These are phyloP conservation scores for Helicolenus hilgendorfi DNA, from an alignment of 2,797 vertebrate genomes.

Conservation along the genomic window DNA sequence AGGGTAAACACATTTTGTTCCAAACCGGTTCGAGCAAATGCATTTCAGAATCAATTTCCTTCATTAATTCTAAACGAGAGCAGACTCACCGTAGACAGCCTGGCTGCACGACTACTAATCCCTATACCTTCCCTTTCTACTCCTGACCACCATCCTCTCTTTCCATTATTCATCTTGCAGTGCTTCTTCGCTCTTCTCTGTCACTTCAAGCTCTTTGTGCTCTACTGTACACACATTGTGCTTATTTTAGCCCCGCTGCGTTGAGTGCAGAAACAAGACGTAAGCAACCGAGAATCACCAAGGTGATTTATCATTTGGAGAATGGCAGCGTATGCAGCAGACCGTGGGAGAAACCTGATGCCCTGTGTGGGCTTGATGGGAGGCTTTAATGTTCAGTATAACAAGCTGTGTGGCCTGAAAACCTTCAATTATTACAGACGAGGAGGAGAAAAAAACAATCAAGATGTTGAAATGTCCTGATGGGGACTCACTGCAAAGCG, in stretches of 20 bases:
- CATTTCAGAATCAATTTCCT: slow-evolving; percentile 57
- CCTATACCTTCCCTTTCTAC: slow-evolving; percentile 17
- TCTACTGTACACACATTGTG: slow-evolving; percentile 38
- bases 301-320: slow-evolving; percentile 63
- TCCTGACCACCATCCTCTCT: slow-evolving; percentile 18
- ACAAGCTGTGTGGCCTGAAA: slow-evolving; percentile 40
- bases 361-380: slow-evolving; percentile 47
- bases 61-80: slow-evolving; percentile 58
- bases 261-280: slow-evolving; percentile 34
- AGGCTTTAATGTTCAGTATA: slow-evolving; percentile 40
- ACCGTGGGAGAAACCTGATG: slow-evolving; percentile 28
- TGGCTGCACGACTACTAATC: slow-evolving; percentile 5
- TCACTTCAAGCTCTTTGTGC: slow-evolving; percentile 54
- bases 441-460: background rate
- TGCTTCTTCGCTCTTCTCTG: slow-evolving; percentile 32
- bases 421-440: slow-evolving; percentile 30
- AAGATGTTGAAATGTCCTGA: background rate
- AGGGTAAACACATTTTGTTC: slow-evolving; percentile 43
- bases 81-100: slow-evolving; percentile 19
- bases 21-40: slow-evolving; percentile 28
- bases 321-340: slow-evolving; percentile 16
- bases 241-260: slow-evolving; percentile 60
- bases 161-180: slow-evolving; percentile 65
- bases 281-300: slow-evolving; percentile 29
- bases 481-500: slow-evolving; percentile 95